Evolutionary conservation across 2,113 vertebrate species (phyloP).

Genomic region (Rattus rattus): DNA sequence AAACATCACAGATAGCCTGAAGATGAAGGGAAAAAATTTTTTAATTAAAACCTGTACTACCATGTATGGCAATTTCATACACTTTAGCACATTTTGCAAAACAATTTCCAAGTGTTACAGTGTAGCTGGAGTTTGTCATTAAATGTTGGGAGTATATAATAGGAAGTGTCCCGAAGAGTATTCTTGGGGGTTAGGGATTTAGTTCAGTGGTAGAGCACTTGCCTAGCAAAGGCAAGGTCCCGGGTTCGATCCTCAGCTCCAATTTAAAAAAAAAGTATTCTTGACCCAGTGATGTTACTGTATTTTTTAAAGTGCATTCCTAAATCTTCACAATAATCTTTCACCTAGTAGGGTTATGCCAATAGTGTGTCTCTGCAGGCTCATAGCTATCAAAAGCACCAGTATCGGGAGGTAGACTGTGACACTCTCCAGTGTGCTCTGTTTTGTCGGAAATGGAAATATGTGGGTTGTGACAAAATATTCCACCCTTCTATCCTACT

Average conservation of each 20-base stretch:
- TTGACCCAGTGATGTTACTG: no score
- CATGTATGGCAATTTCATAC: constrained; percentile 72
- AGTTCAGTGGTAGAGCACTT: no score
- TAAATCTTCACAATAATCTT: constrained; percentile 59
- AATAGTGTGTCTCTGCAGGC: constrained; percentile 45
- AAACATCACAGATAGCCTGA: constrained; percentile 48
- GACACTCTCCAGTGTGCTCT: constrained; percentile 44
- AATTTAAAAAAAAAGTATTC: neutral
- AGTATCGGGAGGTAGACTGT: constrained; percentile 14
- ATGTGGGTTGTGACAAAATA: neutral
- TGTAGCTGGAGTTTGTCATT: constrained; percentile 74
- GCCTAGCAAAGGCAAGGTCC: no score
- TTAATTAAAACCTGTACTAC: neutral
- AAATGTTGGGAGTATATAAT: constrained; percentile 72
- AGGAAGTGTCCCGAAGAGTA: constrained; percentile 68
- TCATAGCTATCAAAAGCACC: constrained; percentile 50
- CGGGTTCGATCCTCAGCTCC: no score
- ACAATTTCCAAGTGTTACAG: constrained; percentile 69
- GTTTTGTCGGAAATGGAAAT: constrained; percentile 57
- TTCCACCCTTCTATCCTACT: neutral
- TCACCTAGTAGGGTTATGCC: constrained; percentile 48
- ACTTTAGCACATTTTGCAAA: constrained; percentile 80
- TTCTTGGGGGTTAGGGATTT: neutral
- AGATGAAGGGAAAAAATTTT: constrained; percentile 49
- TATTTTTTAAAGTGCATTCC: constrained; percentile 17